phyloP scores from a whole-genome alignment of 1,140 invertebrate species.

The Panonychus citri region DNA sequence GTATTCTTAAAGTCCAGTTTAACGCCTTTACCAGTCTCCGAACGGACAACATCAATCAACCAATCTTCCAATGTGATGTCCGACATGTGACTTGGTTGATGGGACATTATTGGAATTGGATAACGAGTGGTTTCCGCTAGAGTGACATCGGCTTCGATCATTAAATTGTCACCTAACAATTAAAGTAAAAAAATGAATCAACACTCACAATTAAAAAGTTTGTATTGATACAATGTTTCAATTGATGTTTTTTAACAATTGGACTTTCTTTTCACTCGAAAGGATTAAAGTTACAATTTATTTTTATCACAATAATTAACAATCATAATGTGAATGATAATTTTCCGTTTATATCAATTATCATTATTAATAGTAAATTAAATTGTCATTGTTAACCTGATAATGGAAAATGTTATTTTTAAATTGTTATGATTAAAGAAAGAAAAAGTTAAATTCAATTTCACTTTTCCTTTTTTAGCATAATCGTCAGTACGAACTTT shows the following conservation, averaged over 20 bases:
- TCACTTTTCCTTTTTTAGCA: too few relatives aligned
- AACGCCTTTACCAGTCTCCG: slow-evolving; percentile 36
- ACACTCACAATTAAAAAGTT: neutral
- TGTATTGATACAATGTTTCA: neutral
- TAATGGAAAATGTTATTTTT: neutral
- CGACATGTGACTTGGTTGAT: slow-evolving; percentile 43
- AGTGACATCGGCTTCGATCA: slow-evolving; percentile 71
- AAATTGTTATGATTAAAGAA: neutral
- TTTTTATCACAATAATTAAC: too few relatives aligned
- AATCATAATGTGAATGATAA: neutral
- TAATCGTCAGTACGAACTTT: too few relatives aligned
- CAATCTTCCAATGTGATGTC: slow-evolving; percentile 53
- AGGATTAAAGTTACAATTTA: too few relatives aligned
- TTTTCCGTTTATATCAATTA: neutral
- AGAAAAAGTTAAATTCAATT: neutral
- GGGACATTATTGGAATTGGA: slow-evolving; percentile 54
- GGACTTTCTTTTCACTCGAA: neutral
- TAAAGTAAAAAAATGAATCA: neutral
- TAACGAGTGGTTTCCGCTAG: slow-evolving; percentile 26
- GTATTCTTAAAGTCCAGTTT: slow-evolving; percentile 71
- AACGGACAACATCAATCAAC: slow-evolving; percentile 32
- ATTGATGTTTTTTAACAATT: neutral
- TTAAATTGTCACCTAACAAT: slow-evolving; percentile 35
- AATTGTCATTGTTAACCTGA: too few relatives aligned
- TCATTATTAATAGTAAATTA: neutral